Evolutionary conservation across 2,888 invertebrate genomes (phyloP).

Genomic region (Diploptera punctata): DNA sequence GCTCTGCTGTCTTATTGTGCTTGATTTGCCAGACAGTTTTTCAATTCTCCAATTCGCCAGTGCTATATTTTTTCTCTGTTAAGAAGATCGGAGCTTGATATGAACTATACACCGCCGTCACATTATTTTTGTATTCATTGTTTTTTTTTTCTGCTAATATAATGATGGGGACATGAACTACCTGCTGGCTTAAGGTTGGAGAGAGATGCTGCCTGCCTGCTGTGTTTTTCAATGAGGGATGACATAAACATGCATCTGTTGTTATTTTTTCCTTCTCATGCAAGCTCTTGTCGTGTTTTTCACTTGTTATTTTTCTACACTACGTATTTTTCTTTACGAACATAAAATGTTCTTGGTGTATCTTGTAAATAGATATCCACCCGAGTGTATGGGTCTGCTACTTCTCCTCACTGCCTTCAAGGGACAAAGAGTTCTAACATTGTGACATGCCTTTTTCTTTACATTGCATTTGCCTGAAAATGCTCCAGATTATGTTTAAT

Average conservation of each 20-base stretch:
- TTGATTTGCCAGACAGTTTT: constrained; percentile 42
- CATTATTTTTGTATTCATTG: constrained; percentile 44
- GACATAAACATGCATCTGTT: constrained; percentile 57
- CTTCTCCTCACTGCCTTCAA: neutral
- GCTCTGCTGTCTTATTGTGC: constrained; percentile 37
- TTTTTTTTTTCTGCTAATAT: constrained; percentile 42
- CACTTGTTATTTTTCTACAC: constrained; percentile 46
- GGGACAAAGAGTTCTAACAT: constrained; percentile 10
- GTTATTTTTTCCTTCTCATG: constrained; percentile 42
- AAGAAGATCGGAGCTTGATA: constrained; percentile 40
- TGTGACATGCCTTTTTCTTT: neutral
- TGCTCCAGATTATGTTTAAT: neutral
- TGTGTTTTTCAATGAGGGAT: constrained; percentile 53
- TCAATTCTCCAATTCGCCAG: constrained; percentile 43
- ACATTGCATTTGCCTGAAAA: neutral
- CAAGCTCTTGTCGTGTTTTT: constrained; percentile 44
- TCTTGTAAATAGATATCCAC: constrained; percentile 22
- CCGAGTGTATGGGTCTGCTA: constrained; percentile 1
- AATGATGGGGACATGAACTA: constrained; percentile 32
- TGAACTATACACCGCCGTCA: constrained; percentile 43
- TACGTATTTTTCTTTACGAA: constrained; percentile 39
- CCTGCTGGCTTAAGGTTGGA: constrained; percentile 4
- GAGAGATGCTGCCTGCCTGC: constrained; percentile 26
- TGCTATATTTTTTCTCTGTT: constrained; percentile 43
- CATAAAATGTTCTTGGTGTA: constrained; percentile 19